Evolutionary conservation across 1,140 invertebrate genomes (phyloP).

Genomic region (Microplitis mediator): DNA sequence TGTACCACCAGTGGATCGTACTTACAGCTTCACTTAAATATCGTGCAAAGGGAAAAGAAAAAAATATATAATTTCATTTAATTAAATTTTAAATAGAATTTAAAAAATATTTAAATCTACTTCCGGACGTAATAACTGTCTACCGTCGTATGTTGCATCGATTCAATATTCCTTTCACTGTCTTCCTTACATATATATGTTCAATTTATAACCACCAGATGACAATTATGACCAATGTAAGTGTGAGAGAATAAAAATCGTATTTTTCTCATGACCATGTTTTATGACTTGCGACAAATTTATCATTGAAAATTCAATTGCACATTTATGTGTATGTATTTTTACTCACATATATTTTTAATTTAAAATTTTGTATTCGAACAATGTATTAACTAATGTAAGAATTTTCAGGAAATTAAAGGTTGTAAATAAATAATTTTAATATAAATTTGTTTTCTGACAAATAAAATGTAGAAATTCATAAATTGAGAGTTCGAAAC

Average conservation of each 20-base stretch:
- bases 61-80: background rate
- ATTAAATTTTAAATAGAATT: background rate
- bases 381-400: too few species aligned
- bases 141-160: slow-evolving; percentile 14
- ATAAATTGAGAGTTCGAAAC: background rate
- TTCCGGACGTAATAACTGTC: slow-evolving; percentile 28
- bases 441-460: too few species aligned
- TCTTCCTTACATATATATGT: background rate
- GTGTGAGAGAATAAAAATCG: too few species aligned
- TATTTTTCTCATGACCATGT: too few species aligned
- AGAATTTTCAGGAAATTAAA: too few species aligned
- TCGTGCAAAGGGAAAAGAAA: slow-evolving; percentile 1
- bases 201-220: background rate
- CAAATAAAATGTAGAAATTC: background rate
- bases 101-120: background rate
- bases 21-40: slow-evolving; percentile 5
- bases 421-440: too few species aligned
- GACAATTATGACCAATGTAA: too few species aligned
- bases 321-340: too few species aligned
- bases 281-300: too few species aligned
- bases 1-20: background rate
- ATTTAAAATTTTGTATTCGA: too few species aligned
- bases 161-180: slow-evolving; percentile 9
- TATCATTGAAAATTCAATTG: too few species aligned
- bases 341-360: too few species aligned